phyloP scores from a whole-genome alignment of 2,888 invertebrate genomes.

The Spilarctia lutea region DNA sequence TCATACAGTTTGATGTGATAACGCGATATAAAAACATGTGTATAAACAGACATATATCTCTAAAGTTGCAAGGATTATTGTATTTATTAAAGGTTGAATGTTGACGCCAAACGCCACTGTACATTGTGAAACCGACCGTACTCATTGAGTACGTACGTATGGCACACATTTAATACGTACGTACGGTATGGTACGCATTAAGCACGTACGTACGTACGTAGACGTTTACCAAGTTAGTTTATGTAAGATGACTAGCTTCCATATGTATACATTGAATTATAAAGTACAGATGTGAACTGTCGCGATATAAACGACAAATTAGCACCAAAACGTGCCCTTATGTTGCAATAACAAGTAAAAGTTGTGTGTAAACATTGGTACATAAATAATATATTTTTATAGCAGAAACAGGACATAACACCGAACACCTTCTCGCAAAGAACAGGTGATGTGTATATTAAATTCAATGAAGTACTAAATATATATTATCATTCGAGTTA shows the following conservation, averaged over 20 bases:
- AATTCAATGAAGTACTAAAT: slow-evolving; percentile 46
- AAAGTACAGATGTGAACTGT: slow-evolving; percentile 12
- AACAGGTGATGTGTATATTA: slow-evolving; percentile 30
- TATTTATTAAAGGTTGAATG: slow-evolving; percentile 16
- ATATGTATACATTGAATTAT: slow-evolving; percentile 8
- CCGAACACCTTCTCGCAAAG: background rate
- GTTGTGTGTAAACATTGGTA: slow-evolving; percentile 5
- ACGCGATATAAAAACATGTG: slow-evolving; percentile 18
- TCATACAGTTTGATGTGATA: background rate
- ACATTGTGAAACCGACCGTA: slow-evolving; percentile 3
- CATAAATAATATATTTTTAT: slow-evolving; percentile 20
- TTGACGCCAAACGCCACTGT: slow-evolving; percentile 1
- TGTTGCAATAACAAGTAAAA: slow-evolving; percentile 14
- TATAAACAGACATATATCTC: slow-evolving; percentile 20
- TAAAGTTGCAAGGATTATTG: slow-evolving; percentile 11
- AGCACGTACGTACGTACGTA: background rate
- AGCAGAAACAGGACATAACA: slow-evolving; percentile 7
- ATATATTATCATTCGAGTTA: slow-evolving; percentile 49
- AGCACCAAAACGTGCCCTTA: slow-evolving; percentile 13
- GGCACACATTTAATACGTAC: no score
- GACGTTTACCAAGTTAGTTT: slow-evolving; percentile 7
- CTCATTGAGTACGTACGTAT: background rate
- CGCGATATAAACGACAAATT: background rate
- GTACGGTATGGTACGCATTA: background rate
- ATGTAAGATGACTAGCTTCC: slow-evolving; percentile 6